Percentiles rank a stretch among this genome's conserved stretches.
These are phyloP conservation scores for Hyperoodon ampullatus DNA, from an alignment of 2,113 vertebrate genomes.

Conservation along the genomic window DNA sequence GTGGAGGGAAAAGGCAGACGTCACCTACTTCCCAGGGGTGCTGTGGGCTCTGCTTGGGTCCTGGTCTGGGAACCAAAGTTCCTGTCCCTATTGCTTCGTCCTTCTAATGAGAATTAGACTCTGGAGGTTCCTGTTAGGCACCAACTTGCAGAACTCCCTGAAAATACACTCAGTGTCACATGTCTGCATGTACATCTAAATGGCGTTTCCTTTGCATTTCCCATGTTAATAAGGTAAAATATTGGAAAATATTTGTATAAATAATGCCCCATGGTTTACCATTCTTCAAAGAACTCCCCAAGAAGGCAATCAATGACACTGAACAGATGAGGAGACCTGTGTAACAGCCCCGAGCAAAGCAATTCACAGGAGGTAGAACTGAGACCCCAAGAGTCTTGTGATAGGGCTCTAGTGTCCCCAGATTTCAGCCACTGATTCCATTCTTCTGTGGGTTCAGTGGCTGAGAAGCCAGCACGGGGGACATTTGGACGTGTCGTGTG, in stretches of 20 bases:
- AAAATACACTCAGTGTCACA: neutral
- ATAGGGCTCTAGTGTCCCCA: neutral
- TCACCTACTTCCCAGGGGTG: neutral
- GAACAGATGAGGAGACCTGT: neutral
- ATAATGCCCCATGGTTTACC: too few species aligned
- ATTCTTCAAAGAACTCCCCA: neutral
- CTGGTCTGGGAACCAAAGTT: neutral
- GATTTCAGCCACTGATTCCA: rapidly evolving
- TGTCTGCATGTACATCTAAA: rapidly evolving
- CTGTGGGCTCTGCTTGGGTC: neutral
- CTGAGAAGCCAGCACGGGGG: neutral
- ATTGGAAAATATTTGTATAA: neutral
- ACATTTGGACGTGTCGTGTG: rapidly evolving
- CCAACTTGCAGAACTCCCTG: neutral
- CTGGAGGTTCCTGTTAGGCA: neutral
- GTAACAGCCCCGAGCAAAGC: neutral
- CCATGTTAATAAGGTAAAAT: neutral
- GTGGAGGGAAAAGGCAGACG: neutral
- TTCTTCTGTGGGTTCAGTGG: neutral
- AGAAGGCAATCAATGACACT: neutral
- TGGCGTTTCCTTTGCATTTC: neutral
- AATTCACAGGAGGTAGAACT: rapidly evolving
- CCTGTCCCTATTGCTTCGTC: neutral
- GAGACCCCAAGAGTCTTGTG: neutral
- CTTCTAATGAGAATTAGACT: neutral